These are phyloP conservation scores for Lophura swinhoii DNA, from an alignment of 2,797 vertebrate genomes.

Conservation along the genomic window DNA sequence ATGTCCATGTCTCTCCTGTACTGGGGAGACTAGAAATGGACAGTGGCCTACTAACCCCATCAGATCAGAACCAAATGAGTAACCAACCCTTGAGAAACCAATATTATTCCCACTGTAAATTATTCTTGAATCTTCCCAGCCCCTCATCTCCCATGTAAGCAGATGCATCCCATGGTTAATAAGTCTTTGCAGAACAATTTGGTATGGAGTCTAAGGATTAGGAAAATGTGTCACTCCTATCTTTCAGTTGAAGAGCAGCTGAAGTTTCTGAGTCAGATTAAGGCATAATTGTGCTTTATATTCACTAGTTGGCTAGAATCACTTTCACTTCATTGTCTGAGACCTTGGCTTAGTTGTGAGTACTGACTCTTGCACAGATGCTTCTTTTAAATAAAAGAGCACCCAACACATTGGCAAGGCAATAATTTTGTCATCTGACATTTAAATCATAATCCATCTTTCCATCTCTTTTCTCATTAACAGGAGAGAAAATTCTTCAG, in stretches of 20 bases:
- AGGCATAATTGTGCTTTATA: background rate
- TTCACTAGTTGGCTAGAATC: background rate
- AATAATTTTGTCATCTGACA: conserved; percentile 46
- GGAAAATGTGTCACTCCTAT: background rate
- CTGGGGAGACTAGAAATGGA: background rate
- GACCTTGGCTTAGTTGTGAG: background rate
- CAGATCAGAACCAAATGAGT: background rate
- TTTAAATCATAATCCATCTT: conserved; percentile 58
- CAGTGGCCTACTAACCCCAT: background rate
- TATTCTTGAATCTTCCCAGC: background rate
- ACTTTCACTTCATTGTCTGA: conserved; percentile 10
- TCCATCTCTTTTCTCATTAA: conserved; percentile 14
- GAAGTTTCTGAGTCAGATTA: background rate
- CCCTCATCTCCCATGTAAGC: background rate
- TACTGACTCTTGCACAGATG: background rate
- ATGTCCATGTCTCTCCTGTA: background rate
- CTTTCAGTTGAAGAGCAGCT: background rate
- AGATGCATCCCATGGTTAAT: background rate
- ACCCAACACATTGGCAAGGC: background rate
- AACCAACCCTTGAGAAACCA: background rate
- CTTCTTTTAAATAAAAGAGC: conserved; percentile 42
- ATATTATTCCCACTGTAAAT: background rate
- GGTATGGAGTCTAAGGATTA: background rate
- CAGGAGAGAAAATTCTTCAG: background rate
- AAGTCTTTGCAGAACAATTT: background rate